These are phyloP conservation scores for Rhingia campestris DNA, from an alignment of 2,888 invertebrate species.

Conservation along the genomic window DNA sequence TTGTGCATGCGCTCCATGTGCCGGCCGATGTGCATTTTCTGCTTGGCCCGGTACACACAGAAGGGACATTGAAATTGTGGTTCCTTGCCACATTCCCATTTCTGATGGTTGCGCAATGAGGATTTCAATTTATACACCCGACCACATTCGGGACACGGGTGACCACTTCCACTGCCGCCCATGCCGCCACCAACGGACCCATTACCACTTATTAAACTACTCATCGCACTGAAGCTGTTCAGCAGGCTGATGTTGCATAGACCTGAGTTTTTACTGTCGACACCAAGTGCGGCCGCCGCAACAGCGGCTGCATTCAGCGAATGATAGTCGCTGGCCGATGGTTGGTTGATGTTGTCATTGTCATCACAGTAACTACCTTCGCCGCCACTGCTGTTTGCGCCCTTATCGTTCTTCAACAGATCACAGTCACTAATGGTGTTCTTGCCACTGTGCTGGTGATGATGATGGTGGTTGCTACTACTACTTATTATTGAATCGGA, in stretches of 20 bases:
- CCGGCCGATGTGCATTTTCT: slow-evolving; percentile 92
- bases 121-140: slow-evolving; percentile 94
- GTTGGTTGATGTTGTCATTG: slow-evolving; percentile 71
- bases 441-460: slow-evolving; percentile 72
- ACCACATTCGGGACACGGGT: slow-evolving; percentile 92
- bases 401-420: slow-evolving; percentile 74
- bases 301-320: slow-evolving; percentile 78
- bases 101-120: slow-evolving; percentile 91
- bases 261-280: slow-evolving; percentile 76
- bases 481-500: slow-evolving; percentile 74
- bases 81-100: slow-evolving; percentile 94
- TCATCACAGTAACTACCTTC: slow-evolving; percentile 76
- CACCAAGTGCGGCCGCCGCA: slow-evolving; percentile 75
- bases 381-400: slow-evolving; percentile 78
- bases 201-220: slow-evolving; percentile 80
- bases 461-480: slow-evolving; percentile 78
- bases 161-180: slow-evolving; percentile 84
- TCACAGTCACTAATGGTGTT: slow-evolving; percentile 75
- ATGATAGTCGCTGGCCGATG: slow-evolving; percentile 77
- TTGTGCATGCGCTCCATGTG: slow-evolving; percentile 93
- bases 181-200: slow-evolving; percentile 75
- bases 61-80: slow-evolving; percentile 92
- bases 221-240: slow-evolving; percentile 82
- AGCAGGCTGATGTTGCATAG: slow-evolving; percentile 80
- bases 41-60: slow-evolving; percentile 92